These are phyloP conservation scores for Ameiurus melas DNA, from an alignment of 2,113 vertebrate genomes.

Conservation along the genomic window DNA sequence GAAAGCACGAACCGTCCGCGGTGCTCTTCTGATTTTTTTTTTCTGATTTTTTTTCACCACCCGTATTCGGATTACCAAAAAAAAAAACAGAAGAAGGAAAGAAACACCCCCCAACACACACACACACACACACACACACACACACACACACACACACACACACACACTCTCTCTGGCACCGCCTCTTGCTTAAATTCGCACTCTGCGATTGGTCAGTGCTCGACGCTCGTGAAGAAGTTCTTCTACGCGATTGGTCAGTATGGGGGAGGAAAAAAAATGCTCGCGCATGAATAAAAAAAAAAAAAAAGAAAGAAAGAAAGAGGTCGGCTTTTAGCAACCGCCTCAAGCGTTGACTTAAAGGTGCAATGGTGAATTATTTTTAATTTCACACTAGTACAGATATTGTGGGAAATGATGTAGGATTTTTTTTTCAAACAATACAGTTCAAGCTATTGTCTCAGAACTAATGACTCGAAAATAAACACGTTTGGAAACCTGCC, in stretches of 20 bases:
- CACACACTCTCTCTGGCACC: not conserved
- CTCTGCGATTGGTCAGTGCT: not conserved
- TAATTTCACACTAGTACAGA: not conserved
- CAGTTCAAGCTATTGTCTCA: not conserved
- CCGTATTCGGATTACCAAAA: not conserved
- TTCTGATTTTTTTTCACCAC: not conserved
- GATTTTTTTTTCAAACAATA: not conserved
- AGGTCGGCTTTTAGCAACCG: not conserved
- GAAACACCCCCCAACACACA: not conserved
- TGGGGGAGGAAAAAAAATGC: not conserved
- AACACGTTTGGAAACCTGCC: no score
- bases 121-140: no score
- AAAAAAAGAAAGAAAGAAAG: not conserved
- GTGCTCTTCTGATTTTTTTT: not conserved
- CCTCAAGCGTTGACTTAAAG: not conserved
- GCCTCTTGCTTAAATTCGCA: not conserved
- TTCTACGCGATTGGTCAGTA: not conserved
- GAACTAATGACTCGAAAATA: not conserved
- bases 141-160: no score
- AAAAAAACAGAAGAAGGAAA: not conserved
- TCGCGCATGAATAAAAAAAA: not conserved
- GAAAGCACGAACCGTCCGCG: conserved; percentile 60
- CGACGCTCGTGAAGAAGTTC: not conserved
- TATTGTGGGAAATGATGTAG: not conserved
- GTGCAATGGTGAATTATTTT: not conserved